Base-by-base conservation (phyloP, 2,888 invertebrate genomes). In the Hydrotaea cyrtoneurina region DNA sequence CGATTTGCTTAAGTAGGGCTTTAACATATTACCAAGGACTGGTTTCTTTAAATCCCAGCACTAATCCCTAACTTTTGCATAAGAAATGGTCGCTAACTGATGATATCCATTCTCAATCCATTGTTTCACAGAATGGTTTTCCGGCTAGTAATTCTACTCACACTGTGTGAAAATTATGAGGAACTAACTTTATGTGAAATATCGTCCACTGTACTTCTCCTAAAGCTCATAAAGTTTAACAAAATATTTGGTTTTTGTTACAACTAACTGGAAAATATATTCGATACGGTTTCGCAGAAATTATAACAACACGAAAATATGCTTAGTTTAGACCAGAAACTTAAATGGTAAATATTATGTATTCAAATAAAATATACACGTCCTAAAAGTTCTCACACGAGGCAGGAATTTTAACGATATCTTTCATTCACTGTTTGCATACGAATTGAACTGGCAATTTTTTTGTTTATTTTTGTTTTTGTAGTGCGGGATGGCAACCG, bases 341-440 rank as follows among this genome's bases (percentile, higher is more conserved):
- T 13, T 39, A 39, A 11, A 55, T 21, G 21, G 55, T 55, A 55
- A 55, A 21, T 55, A 21, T 55, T 55, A 4, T 4, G 19, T 21
- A 55, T 17, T 55, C 21, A 21, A 53, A 55, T 11, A 55, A 55
- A 55, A 21, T 21, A 2, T 11, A 19, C 55, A 11, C 19, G 19
- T 17, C 55, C 55, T 55, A 13, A 50, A 50, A 50, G 50, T 50
- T 39, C 39, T 39, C 39, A 8, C 39, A 50, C 50, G 50, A 15
- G 50, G 15, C n/a, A 4, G 3, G 50, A 50, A 50, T 50, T 50
- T 50, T n/a, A 50, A 50, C 3, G 50, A 50, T 50, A 50, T 50
- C 50, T 50, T 50, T 50, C 39, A 39, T 26, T 59, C 59, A 26
- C 26, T 59, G 59, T 23, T 59, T 59, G 23, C 59, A 59, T 59